phyloP scores from a whole-genome alignment of 2,888 invertebrate genomes.

The Lasioglossum marginatum region DNA sequence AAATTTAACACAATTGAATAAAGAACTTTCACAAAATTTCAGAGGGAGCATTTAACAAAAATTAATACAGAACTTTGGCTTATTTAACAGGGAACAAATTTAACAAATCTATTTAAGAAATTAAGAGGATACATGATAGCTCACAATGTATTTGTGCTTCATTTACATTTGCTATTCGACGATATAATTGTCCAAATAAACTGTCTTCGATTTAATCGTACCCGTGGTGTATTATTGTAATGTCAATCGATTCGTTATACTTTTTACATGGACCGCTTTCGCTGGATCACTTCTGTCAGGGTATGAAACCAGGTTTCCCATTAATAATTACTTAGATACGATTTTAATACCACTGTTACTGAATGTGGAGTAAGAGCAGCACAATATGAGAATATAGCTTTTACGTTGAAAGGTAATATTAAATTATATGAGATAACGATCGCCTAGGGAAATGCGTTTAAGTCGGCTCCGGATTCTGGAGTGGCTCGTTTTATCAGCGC shows the following conservation, averaged over 20 bases:
- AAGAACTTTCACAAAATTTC: too few species aligned
- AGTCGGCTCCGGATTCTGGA: constrained; percentile 17
- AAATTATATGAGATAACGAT: constrained; percentile 8
- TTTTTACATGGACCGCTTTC: neutral
- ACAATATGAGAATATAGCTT: neutral
- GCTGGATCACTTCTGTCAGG: neutral
- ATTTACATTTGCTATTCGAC: too few species aligned
- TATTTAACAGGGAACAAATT: too few species aligned
- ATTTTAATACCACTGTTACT: neutral
- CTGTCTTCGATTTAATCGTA: neutral
- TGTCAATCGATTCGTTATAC: neutral
- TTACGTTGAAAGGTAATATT: constrained; percentile 15
- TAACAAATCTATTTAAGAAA: too few species aligned
- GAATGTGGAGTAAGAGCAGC: neutral
- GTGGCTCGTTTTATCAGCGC: constrained; percentile 9
- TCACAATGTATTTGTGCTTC: too few species aligned
- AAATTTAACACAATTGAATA: neutral
- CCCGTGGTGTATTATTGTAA: neutral
- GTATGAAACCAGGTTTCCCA: neutral
- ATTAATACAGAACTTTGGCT: too few species aligned
- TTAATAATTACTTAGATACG: neutral
- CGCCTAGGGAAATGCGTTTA: constrained; percentile 15
- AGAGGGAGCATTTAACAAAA: neutral
- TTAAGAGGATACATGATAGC: too few species aligned
- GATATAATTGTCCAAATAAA: neutral